A percentile compares a stretch with the other conserved stretches of the same genome.
phyloP scores from a whole-genome alignment of 2,888 invertebrate genomes.

The Ypsolopha sequella region DNA sequence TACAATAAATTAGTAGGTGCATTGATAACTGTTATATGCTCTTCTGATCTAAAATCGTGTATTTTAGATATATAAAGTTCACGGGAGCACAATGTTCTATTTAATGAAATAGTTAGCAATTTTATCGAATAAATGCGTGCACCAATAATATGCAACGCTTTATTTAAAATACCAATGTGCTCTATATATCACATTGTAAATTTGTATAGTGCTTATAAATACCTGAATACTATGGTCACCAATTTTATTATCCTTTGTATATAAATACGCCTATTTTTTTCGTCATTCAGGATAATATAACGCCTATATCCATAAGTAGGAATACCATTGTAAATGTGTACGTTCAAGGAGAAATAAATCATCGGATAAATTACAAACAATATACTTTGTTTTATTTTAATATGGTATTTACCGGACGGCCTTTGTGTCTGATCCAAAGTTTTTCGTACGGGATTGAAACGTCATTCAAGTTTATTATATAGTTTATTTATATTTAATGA shows the following conservation, averaged over 20 bases:
- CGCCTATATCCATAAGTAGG: constrained; percentile 56
- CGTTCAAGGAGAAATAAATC: constrained; percentile 41
- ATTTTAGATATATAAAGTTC: neutral
- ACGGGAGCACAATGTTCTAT: neutral
- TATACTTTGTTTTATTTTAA: constrained; percentile 46
- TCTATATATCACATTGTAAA: constrained; percentile 40
- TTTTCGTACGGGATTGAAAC: no score
- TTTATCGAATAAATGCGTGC: neutral
- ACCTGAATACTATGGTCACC: constrained; percentile 14
- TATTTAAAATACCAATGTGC: constrained; percentile 26
- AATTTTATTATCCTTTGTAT: constrained; percentile 45
- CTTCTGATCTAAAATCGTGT: neutral
- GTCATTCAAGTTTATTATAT: no score
- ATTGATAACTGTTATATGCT: neutral
- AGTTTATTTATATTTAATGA: no score
- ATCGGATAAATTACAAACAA: constrained; percentile 61
- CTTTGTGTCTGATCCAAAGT: no score
- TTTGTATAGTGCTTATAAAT: constrained; percentile 53
- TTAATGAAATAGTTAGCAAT: neutral
- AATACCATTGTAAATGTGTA: constrained; percentile 56
- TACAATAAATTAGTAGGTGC: neutral
- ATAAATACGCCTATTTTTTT: constrained; percentile 49
- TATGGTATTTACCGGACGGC: no score
- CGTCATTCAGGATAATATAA: constrained; percentile 58
- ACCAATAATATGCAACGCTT: constrained; percentile 14